These are phyloP conservation scores for Sebastes wilsoni DNA, from an alignment of 2,797 vertebrate genomes.

Conservation along the genomic window DNA sequence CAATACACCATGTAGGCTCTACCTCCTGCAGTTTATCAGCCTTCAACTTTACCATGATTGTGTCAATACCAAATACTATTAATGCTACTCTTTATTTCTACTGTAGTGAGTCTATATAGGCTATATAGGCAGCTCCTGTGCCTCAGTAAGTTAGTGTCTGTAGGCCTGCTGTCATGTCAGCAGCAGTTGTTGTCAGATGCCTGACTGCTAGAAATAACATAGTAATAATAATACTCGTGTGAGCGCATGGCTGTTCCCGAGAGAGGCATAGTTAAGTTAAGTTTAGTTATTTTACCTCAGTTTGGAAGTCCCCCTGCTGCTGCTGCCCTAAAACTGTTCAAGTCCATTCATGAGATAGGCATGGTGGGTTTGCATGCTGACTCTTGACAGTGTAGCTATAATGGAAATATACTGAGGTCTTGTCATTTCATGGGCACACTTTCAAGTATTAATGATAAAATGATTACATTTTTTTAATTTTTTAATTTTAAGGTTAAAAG, in stretches of 20 bases:
- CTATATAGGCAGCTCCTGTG: constrained; percentile 27
- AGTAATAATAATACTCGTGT: constrained; percentile 40
- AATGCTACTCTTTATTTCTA: neutral
- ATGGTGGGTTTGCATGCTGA: constrained; percentile 22
- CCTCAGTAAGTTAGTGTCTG: neutral
- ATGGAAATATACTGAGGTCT: neutral
- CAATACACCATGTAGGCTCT: fast-evolving
- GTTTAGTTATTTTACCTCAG: constrained; percentile 49
- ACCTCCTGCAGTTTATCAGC: neutral
- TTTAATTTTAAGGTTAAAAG: too few species aligned
- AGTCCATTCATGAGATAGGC: constrained; percentile 33
- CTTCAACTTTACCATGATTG: constrained; percentile 22
- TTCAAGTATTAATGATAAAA: neutral
- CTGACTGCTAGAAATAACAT: constrained; percentile 66
- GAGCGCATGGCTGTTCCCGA: constrained; percentile 32
- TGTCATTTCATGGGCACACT: neutral
- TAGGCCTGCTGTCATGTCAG: constrained; percentile 33
- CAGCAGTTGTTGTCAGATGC: constrained; percentile 69
- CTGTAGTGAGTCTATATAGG: neutral
- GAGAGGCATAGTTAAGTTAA: constrained; percentile 36
- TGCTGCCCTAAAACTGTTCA: neutral
- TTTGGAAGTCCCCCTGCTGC: constrained; percentile 46
- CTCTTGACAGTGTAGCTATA: constrained; percentile 1
- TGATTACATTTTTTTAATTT: too few species aligned
- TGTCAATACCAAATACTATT: neutral